Evolutionary conservation across 2,113 vertebrate species (phyloP), one percentile per base, ranked within the genome.

Genomic region (Poecile atricapillus): DNA sequence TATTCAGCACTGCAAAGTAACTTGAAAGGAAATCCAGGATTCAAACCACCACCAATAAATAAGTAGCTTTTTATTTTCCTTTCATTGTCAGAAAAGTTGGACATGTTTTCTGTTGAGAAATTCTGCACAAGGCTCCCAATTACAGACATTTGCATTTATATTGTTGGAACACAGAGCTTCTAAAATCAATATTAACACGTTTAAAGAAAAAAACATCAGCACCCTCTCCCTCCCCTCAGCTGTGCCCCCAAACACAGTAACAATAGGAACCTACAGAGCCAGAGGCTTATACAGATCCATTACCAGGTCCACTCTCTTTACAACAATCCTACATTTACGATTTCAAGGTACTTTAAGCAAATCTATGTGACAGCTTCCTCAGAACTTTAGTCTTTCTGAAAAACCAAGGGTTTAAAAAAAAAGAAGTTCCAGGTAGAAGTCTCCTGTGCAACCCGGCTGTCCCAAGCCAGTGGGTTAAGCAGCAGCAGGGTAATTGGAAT

Each of bases 141-240:
- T 93, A 94, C 85, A 85, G 83, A 64, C 89, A 97, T 97, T 97
- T 97, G 94, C 96, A 97, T 95, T 97, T 95, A 97, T 97, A 97
- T 97, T 97, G 93, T 94, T 89, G 89, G 89, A 97, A 95, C 88
- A 95, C 78, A 91, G 88, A 71, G 90, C 93, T 96, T 92, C 94
- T 87, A 93, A 94, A 94, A 97, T 94, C 96, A 95, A 96, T 97
- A 96, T 94, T 97, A 97, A 96, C 93, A 86, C 16, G 70, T 84
- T 96, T 92, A 93, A 97, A 95, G 95, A 90, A 96, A 94, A 68
- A 93, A 87, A 71, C 90, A 92, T 89, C 14, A 0, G 74, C 94
- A 94, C 94, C 93, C 91, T 92, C 69, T 70, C 69, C 83, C 89
- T 95, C 80, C 93, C 60, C 60, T 93, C 93, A 90, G 95, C 95